Evolutionary conservation across 2,113 vertebrate genomes (phyloP).

Genomic region (Aleadryas rufinucha): DNA sequence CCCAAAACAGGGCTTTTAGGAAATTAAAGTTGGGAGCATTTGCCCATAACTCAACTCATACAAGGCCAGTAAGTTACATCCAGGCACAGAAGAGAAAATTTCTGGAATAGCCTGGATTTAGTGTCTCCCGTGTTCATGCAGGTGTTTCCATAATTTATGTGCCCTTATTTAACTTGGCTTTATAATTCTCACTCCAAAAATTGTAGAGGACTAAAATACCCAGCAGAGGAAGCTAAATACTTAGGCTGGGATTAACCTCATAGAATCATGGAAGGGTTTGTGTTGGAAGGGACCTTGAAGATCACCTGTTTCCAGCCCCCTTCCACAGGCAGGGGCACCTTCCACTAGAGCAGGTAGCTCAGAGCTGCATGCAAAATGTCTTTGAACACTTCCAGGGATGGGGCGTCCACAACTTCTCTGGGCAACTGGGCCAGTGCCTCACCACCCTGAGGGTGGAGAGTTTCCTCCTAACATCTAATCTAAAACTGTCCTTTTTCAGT

Average conservation of each 20-base stretch:
- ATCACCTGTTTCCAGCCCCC: neutral
- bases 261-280: neutral
- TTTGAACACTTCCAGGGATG: neutral
- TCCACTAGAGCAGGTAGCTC: rapidly evolving
- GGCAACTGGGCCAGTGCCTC: neutral
- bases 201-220: neutral
- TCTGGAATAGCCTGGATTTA: neutral
- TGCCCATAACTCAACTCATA: neutral
- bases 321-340: neutral
- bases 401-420: neutral
- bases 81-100: neutral
- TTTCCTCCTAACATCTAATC: neutral
- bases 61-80: neutral
- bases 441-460: neutral
- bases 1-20: neutral
- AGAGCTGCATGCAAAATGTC: neutral
- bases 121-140: neutral
- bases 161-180: neutral
- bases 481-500: neutral
- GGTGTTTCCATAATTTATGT: neutral
- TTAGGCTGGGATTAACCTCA: neutral
- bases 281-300: neutral
- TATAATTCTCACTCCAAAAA: neutral
- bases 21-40: neutral
- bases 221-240: neutral